Conservation (phyloP, 2,113 vertebrate species). For the Leucopsar rothschildi region DNA sequence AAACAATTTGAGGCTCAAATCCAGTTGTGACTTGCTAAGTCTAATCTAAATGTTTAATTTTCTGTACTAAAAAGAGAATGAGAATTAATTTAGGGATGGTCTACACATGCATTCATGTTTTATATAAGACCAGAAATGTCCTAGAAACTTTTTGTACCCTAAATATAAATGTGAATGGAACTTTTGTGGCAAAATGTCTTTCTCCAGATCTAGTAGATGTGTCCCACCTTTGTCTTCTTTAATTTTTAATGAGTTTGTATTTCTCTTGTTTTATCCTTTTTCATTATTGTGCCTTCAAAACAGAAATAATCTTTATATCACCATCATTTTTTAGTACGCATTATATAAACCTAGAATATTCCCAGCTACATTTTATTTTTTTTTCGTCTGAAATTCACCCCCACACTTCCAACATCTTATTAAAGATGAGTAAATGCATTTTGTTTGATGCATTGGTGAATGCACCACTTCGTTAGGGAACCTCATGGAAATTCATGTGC, state of each 20-base stretch:
- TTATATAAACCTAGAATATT: neutral
- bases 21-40: fast-evolving
- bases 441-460: constrained; percentile 37
- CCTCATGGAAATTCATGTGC: constrained; percentile 71
- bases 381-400: neutral
- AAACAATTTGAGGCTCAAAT: neutral
- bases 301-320: neutral
- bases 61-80: neutral
- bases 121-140: neutral
- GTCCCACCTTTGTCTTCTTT: neutral
- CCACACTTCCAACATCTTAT: neutral
- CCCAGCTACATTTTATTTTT: neutral
- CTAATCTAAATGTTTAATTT: neutral
- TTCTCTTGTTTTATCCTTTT: neutral
- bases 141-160: fast-evolving
- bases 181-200: neutral
- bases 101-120: fast-evolving
- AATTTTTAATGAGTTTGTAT: neutral
- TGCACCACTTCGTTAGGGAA: constrained; percentile 34
- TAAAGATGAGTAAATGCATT: constrained; percentile 28
- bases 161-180: neutral
- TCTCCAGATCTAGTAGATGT: neutral
- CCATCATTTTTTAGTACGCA: fast-evolving
- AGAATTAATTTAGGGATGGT: neutral
- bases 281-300: neutral